Conservation (phyloP, 2,113 vertebrate species). For the Plotosus lineatus region DNA sequence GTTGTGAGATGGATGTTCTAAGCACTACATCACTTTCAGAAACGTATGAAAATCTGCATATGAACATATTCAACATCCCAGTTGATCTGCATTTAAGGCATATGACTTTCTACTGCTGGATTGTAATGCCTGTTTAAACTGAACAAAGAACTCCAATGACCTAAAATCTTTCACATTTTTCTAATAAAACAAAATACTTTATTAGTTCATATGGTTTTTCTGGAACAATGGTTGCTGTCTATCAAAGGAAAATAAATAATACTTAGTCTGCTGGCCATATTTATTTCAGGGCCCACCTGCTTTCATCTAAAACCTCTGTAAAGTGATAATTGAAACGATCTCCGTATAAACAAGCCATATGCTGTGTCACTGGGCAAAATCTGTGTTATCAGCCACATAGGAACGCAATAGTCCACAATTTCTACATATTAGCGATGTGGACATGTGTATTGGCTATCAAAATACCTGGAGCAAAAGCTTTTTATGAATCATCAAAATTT, state of each 20-base stretch:
- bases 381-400: slow-evolving; percentile 23
- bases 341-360: slow-evolving; percentile 27
- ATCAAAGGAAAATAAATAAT: slow-evolving; percentile 33
- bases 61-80: background rate
- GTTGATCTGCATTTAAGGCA: background rate
- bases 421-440: background rate
- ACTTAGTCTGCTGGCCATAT: slow-evolving; percentile 28
- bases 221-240: background rate
- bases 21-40: too few species aligned
- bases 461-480: background rate
- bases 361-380: slow-evolving; percentile 8
- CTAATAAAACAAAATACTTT: background rate
- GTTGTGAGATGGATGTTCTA: too few species aligned
- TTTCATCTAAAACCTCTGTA: slow-evolving; percentile 17
- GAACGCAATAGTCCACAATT: slow-evolving; percentile 3
- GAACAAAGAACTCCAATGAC: background rate
- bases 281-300: slow-evolving; percentile 40
- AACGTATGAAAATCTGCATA: slow-evolving; percentile 36
- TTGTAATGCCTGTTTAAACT: slow-evolving; percentile 4
- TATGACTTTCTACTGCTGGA: background rate
- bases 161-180: background rate
- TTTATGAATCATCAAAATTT: background rate
- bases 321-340: slow-evolving; percentile 32
- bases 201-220: background rate
- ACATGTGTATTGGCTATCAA: slow-evolving; percentile 9